Base-by-base conservation (phyloP, 2,797 vertebrate genomes). In the Eospalax fontanierii region DNA sequence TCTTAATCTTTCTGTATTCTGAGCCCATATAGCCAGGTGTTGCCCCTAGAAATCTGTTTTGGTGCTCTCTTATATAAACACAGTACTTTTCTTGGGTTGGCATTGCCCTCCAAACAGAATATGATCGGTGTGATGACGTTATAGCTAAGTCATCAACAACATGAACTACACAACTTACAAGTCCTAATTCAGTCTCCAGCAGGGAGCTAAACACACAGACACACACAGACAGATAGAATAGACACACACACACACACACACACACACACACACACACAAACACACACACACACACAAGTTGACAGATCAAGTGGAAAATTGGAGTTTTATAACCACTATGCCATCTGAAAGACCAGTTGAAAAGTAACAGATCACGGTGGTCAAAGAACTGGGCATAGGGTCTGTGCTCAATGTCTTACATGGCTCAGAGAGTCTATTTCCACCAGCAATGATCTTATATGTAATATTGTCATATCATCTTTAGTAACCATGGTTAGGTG, bases 81-180 rank as follows among this genome's bases (percentile, higher is more conserved):
- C 21, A 78, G 4, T 10, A 30, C 40, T 38, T 57, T 4, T 68
- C 18, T 6, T 81, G 35, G 59, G 7, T 70, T 50, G 88, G 21
- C 38, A 40, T 9, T 74, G 11, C 61, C 24, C 24, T 96, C 40
- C 74, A 54, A 95, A 61, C 3, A 78, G 40, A 89, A 33, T 79
- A 21, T 74, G 21, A 59, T 33, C 18, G 61, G 43, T 8, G 30
- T 33, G 59, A 70, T 66, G 88, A 43, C 82, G 91, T 46, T 46
- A 46, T 46, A 46, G 46, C 46, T 46, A 46, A 46, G 46, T 46
- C 46, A 79, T 75, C 70, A 91, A 86, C 6, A 80, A 8, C 22
- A 73, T 65, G 73, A 97, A 79, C 63, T 80, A 78, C 93, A n/a
- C 6, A 54, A 75, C 18, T 86, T 82, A 76, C 59, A 94, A 33